Percentiles rank a stretch among this genome's conserved stretches.
Evolutionary conservation across 2,113 vertebrate genomes (phyloP).

Genomic region (Semnopithecus entellus): DNA sequence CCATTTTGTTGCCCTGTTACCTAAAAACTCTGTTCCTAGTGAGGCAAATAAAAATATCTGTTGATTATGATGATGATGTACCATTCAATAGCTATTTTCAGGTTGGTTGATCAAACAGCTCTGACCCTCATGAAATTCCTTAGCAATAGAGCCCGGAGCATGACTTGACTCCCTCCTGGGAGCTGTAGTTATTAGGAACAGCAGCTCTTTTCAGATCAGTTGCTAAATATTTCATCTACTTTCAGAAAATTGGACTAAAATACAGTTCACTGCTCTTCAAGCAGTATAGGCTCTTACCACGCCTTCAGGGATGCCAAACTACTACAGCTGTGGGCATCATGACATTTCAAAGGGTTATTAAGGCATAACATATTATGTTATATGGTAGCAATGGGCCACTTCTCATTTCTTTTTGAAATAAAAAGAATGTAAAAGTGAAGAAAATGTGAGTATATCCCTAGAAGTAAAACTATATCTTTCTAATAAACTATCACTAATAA

Average conservation of each 20-base stretch:
- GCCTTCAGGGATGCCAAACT: neutral
- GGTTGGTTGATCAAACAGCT: neutral
- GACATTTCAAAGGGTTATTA: neutral
- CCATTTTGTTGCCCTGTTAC: neutral
- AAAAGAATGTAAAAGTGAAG: neutral
- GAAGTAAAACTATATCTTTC: neutral
- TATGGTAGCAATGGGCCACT: neutral
- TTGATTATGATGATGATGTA: neutral
- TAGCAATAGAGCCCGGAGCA: neutral
- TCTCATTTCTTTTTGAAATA: constrained; percentile 11
- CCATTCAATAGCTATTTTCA: neutral
- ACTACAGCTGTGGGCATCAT: neutral
- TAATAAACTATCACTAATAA: neutral
- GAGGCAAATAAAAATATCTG: neutral
- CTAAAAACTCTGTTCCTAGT: neutral
- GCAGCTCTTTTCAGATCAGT: neutral
- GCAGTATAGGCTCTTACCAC: neutral
- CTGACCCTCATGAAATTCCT: constrained; percentile 7
- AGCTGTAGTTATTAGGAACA: neutral
- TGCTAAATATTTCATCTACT: constrained; percentile 37
- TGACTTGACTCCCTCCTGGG: neutral
- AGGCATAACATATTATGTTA: neutral
- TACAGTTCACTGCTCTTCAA: neutral
- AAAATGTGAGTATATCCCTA: neutral
- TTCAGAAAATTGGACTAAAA: neutral